Percentiles rank a stretch among this genome's conserved stretches.
Conservation (phyloP, 1,140 invertebrate genomes). For the Latrodectus geometricus region DNA sequence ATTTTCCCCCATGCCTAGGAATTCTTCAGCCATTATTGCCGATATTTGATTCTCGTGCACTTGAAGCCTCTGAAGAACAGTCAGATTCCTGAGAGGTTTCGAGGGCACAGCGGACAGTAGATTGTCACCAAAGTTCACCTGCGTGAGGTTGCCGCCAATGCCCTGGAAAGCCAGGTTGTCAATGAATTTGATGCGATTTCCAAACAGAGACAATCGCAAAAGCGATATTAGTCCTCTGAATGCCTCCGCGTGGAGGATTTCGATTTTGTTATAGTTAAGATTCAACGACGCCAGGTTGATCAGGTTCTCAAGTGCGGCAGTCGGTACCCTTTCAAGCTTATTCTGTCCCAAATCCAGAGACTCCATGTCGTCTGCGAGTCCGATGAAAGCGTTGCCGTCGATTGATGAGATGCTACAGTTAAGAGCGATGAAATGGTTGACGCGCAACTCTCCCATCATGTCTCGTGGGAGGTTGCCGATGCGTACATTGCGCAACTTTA, state of each 20-base stretch:
- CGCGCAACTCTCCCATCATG: slow-evolving; percentile 86
- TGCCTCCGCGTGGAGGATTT: slow-evolving; percentile 61
- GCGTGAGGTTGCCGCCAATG: slow-evolving; percentile 64
- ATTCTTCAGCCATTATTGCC: slow-evolving; percentile 42
- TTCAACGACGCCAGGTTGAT: slow-evolving; percentile 62
- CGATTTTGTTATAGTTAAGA: slow-evolving; percentile 65
- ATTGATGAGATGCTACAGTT: slow-evolving; percentile 72
- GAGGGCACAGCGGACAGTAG: slow-evolving; percentile 62
- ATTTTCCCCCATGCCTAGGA: slow-evolving; percentile 45
- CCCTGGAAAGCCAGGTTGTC: slow-evolving; percentile 64
- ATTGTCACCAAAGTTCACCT: slow-evolving; percentile 65
- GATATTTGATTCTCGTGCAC: slow-evolving; percentile 64
- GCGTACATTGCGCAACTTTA: slow-evolving; percentile 85
- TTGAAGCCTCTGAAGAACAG: slow-evolving; percentile 62
- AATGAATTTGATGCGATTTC: slow-evolving; percentile 65
- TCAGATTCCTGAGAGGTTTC: slow-evolving; percentile 59
- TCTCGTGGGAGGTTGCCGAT: slow-evolving; percentile 83
- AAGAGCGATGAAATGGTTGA: slow-evolving; percentile 86
- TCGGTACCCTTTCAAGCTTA: slow-evolving; percentile 63
- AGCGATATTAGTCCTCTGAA: slow-evolving; percentile 64
- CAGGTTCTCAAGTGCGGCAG: slow-evolving; percentile 58
- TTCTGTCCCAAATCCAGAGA: slow-evolving; percentile 66
- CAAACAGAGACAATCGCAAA: slow-evolving; percentile 63
- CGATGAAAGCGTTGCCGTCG: slow-evolving; percentile 60
- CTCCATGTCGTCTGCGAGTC: slow-evolving; percentile 66